Evolutionary conservation across 2,797 vertebrate genomes (phyloP), one percentile per base, ranked within the genome.

Genomic region (Galago senegalensis): DNA sequence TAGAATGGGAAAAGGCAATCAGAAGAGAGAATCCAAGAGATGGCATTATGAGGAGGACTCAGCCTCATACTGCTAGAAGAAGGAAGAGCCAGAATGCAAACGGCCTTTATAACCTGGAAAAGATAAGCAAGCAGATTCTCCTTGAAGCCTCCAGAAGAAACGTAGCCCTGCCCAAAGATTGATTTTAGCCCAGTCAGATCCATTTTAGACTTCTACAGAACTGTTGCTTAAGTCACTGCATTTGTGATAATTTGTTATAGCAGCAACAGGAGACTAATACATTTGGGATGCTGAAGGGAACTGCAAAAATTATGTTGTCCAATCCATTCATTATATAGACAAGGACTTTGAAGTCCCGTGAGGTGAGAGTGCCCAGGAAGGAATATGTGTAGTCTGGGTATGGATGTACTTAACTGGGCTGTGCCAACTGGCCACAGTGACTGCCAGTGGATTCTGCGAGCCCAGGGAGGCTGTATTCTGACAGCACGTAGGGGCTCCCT

Each of bases 381-480:
- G 37, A 23, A 8, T 3, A 1, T 4, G 31, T 13, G n/a, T 10
- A 0, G 1, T 0, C 0, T 37, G 7, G 46, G 40, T 49, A 88
- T 56, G 73, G 29, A 18, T 25, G 29, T 10, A 31, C 23, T 29
- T 13, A 3, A 16, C 20, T 18, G 14, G 7, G 11, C 20, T 31
- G 40, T 37, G n/a, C 14, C 2, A 27, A 56, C 67, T 58, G 81
- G 73, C 11, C 5, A 65, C 34, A 84, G 37, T 40, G 8, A 61
- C 83, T 49, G 46, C 29, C 72, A 17, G 2, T 34, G 49, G 7
- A 43, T 46, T 56, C 49, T 16, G 7, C 43, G 11, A 29, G 53
- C 21, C 43, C 43, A 58, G 67, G 70, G 56, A 65, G n/a, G 11
- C 5, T 2, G 23, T 12, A 25, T 27, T 73, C 72, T 69, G 18